phyloP scores from a whole-genome alignment of 2,888 invertebrate species.

The Odontomyia ornata region DNA sequence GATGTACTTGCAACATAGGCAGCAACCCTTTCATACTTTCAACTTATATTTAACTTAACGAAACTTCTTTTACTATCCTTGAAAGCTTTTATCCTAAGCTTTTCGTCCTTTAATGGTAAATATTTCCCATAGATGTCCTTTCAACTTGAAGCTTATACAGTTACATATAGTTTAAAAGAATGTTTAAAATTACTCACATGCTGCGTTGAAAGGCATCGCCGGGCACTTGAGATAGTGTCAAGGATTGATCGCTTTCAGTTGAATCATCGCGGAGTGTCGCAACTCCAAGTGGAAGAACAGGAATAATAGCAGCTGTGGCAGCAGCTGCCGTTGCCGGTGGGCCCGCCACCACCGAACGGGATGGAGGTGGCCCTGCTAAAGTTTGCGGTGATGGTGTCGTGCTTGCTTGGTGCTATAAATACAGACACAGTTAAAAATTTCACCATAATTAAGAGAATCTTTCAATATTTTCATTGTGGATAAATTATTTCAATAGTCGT shows the following conservation, averaged over 20 bases:
- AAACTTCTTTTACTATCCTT: no score
- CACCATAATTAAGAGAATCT: no score
- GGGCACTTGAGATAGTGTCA: constrained; percentile 63
- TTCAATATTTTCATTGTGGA: no score
- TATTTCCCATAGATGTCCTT: neutral
- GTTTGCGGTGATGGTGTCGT: constrained; percentile 63
- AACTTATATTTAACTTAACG: no score
- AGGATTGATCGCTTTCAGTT: constrained; percentile 64
- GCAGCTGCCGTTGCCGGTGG: constrained; percentile 65
- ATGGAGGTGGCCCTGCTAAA: constrained; percentile 57
- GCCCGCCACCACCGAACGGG: constrained; percentile 63
- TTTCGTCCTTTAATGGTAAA: neutral
- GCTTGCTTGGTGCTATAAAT: constrained; percentile 59
- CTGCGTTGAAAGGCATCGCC: constrained; percentile 63
- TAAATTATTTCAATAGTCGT: no score
- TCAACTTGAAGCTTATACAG: neutral
- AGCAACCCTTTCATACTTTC: no score
- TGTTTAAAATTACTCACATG: constrained; percentile 62
- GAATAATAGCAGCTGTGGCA: constrained; percentile 65
- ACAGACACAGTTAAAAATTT: constrained; percentile 18
- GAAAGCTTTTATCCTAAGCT: neutral
- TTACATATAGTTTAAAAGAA: neutral
- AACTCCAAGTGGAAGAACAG: constrained; percentile 64
- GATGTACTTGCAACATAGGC: no score
- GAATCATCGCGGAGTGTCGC: constrained; percentile 65